Evolutionary conservation across 2,797 vertebrate genomes (phyloP).

Genomic region (Masticophis lateralis): DNA sequence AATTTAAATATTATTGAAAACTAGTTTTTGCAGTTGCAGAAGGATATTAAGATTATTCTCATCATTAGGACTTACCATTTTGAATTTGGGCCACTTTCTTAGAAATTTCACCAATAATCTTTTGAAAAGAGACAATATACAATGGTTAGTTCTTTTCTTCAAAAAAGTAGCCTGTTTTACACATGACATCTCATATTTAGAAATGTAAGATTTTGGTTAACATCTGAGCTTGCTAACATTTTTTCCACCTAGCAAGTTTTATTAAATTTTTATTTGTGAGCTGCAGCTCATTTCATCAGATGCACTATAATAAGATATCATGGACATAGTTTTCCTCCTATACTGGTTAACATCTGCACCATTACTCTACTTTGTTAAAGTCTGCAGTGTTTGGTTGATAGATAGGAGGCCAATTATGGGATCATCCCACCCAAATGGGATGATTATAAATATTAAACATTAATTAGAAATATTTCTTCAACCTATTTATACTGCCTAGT

Average conservation of each 20-base stretch:
- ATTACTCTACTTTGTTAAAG: neutral
- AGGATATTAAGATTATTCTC: neutral
- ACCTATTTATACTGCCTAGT: neutral
- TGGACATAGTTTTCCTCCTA: neutral
- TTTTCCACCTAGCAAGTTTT: neutral
- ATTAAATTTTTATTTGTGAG: neutral
- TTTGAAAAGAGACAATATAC: conserved; percentile 20
- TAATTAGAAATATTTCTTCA: neutral
- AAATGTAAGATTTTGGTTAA: neutral
- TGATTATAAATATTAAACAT: neutral
- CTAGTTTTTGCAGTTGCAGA: neutral
- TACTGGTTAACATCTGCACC: neutral
- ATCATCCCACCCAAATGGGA: neutral
- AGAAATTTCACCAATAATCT: conserved; percentile 98
- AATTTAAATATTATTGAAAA: neutral
- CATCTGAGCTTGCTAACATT: neutral
- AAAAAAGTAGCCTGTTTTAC: neutral
- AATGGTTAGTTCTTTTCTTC: neutral
- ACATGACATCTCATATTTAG: neutral
- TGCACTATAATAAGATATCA: neutral
- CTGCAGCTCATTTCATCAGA: neutral
- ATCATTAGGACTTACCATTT: conserved; percentile 80
- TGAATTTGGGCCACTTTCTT: conserved; percentile 98
- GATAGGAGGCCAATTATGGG: neutral
- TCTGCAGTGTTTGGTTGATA: neutral